Conservation (phyloP, 2,888 invertebrate species). For the Drosophila rellima region DNA sequence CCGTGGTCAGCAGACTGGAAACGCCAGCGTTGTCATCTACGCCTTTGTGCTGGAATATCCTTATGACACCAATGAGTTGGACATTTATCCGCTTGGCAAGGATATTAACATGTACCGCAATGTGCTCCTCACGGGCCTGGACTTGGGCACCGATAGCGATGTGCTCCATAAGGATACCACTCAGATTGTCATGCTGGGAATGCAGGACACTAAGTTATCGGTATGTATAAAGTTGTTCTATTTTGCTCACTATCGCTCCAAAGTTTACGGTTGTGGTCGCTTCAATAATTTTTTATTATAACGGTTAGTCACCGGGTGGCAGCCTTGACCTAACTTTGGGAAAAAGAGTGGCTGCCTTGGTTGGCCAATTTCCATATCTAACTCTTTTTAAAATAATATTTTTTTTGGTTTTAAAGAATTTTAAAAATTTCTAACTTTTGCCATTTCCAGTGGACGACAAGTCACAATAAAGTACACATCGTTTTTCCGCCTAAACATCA, state of each 20-base stretch:
- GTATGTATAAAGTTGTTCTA: no score
- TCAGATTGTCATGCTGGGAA: conserved; percentile 86
- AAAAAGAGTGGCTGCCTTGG: no score
- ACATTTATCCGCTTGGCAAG: conserved; percentile 86
- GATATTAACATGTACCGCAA: conserved; percentile 42
- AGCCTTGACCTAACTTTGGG: no score
- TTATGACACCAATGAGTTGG: conserved; percentile 86
- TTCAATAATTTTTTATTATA: no score
- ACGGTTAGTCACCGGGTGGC: no score
- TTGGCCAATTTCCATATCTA: no score
- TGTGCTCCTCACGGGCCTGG: conserved; percentile 68
- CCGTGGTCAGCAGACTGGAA: conserved; percentile 70
- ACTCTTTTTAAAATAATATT: no score
- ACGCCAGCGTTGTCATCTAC: conserved; percentile 86
- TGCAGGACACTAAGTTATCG: conserved; percentile 72
- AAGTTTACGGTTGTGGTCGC: no score
- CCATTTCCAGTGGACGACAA: conserved; percentile 75
- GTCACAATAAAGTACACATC: conserved; percentile 72
- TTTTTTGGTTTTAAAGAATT: no score
- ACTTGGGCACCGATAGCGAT: conserved; percentile 38
- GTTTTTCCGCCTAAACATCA: conserved; percentile 83
- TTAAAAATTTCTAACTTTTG: no score
- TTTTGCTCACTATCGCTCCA: no score
- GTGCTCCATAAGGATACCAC: conserved; percentile 51
- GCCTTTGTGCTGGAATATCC: conserved; percentile 92